phyloP scores from a whole-genome alignment of 1,140 invertebrate species.

The Drosophila funebris region DNA sequence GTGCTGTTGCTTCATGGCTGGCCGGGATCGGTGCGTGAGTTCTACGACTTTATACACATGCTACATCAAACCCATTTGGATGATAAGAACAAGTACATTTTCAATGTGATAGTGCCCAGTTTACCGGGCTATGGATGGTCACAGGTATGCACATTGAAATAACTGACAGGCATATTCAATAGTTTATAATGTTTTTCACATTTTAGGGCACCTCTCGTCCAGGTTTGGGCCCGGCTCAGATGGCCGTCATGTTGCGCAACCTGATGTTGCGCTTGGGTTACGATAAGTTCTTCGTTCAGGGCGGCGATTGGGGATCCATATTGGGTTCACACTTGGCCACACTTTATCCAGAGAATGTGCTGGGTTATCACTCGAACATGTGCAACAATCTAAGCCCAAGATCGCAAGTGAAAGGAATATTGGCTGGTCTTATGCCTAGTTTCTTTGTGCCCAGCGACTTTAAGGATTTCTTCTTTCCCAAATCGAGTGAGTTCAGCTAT shows the following conservation, averaged over 20 bases:
- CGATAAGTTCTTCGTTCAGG: slow-evolving; percentile 91
- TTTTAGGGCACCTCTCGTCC: slow-evolving; percentile 85
- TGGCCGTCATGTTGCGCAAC: slow-evolving; percentile 90
- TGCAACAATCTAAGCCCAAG: slow-evolving; percentile 79
- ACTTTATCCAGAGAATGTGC: slow-evolving; percentile 89
- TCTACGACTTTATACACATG: slow-evolving; percentile 90
- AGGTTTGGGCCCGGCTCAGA: slow-evolving; percentile 87
- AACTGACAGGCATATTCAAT: background rate
- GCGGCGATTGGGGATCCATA: slow-evolving; percentile 92
- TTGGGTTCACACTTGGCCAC: slow-evolving; percentile 87
- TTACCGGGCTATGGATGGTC: slow-evolving; percentile 93
- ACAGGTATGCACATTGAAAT: slow-evolving; percentile 52
- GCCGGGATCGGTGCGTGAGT: slow-evolving; percentile 95
- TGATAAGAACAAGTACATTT: slow-evolving; percentile 86
- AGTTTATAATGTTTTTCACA: too few species aligned
- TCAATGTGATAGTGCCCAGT: slow-evolving; percentile 91
- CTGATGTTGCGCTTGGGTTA: slow-evolving; percentile 92
- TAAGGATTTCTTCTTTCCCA: slow-evolving; percentile 87
- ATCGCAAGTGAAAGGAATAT: slow-evolving; percentile 49
- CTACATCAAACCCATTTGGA: slow-evolving; percentile 86
- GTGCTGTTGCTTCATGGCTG: slow-evolving; percentile 93
- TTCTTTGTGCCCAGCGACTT: slow-evolving; percentile 86
- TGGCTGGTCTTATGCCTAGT: slow-evolving; percentile 85
- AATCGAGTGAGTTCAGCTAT: slow-evolving; percentile 84
- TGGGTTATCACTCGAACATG: slow-evolving; percentile 87